Percentiles rank a stretch among this genome's conserved stretches.
Conservation (phyloP, 92 coral and sea anemone species). For the Umimayanthus chanpuru region DNA sequence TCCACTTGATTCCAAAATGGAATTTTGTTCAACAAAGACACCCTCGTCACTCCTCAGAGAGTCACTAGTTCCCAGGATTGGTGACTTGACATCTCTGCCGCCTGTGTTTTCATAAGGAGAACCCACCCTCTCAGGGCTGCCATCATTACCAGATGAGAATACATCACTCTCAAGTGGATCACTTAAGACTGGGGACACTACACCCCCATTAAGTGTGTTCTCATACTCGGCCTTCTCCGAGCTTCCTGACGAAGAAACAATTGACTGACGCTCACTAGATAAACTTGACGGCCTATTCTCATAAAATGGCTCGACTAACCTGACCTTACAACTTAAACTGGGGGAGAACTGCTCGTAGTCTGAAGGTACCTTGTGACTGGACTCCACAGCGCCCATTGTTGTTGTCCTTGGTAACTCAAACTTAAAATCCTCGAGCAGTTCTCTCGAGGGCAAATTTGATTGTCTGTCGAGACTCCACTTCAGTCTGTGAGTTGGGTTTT, state of each 20-base stretch:
- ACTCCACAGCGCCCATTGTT: conserved; percentile 29
- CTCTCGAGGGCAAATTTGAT: conserved; percentile 13
- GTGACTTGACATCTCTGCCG: neutral
- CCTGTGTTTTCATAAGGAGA: conserved; percentile 16
- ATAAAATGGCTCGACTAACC: conserved; percentile 48
- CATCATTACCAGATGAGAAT: neutral
- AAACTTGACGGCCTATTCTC: conserved; percentile 56
- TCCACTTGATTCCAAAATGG: conserved; percentile 64
- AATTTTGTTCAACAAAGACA: conserved; percentile 30
- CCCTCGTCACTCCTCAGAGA: conserved; percentile 17
- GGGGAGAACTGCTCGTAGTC: conserved; percentile 38
- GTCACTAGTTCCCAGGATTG: conserved; percentile 23
- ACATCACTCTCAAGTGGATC: conserved; percentile 45
- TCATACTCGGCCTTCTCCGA: conserved; percentile 55
- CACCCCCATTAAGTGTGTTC: conserved; percentile 43
- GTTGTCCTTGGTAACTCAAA: conserved; percentile 22
- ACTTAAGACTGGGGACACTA: conserved; percentile 13
- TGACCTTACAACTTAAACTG: conserved; percentile 23
- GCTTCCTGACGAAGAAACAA: conserved; percentile 9
- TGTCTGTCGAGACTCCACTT: conserved; percentile 36
- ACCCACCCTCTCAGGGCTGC: neutral
- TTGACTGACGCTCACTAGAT: conserved; percentile 26
- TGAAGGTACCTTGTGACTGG: conserved; percentile 21
- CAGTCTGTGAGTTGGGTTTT: neutral
- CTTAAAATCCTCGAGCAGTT: conserved; percentile 37